phyloP scores from a whole-genome alignment of 2,113 vertebrate genomes.

The Tupaia tana region DNA sequence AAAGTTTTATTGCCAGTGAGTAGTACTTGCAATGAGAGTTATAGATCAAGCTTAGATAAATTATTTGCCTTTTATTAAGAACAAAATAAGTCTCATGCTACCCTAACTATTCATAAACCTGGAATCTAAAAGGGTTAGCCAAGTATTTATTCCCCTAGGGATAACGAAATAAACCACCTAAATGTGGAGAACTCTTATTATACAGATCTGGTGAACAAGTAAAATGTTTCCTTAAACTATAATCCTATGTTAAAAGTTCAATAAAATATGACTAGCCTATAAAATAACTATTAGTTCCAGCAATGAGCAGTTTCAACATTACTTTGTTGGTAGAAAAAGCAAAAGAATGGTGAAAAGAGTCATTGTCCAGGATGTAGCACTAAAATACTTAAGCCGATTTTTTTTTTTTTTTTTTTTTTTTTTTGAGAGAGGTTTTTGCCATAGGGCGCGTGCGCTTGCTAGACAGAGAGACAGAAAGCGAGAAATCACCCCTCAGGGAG shows the following conservation, averaged over 20 bases:
- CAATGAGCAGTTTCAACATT: constrained; percentile 4
- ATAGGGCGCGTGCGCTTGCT: no score
- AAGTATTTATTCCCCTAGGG: neutral
- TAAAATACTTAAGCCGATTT: constrained; percentile 44
- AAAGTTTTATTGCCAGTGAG: neutral
- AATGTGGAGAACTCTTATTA: constrained; percentile 35
- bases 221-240: constrained; percentile 52
- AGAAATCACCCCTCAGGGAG: no score
- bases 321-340: constrained; percentile 22
- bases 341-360: constrained; percentile 26
- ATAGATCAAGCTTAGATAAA: constrained; percentile 49
- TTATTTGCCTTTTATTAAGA: constrained; percentile 32
- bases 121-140: neutral
- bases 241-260: constrained; percentile 24
- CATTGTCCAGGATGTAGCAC: neutral
- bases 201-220: neutral
- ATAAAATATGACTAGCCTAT: neutral
- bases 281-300: constrained; percentile 1
- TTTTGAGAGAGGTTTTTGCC: no score
- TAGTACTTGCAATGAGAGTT: constrained; percentile 40
- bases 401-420: neutral
- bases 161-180: constrained; percentile 41
- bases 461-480: no score
- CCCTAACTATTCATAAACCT: constrained; percentile 18
- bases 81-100: constrained; percentile 34